phyloP scores from a whole-genome alignment of 2,113 vertebrate genomes.

The Lasiurus borealis region DNA sequence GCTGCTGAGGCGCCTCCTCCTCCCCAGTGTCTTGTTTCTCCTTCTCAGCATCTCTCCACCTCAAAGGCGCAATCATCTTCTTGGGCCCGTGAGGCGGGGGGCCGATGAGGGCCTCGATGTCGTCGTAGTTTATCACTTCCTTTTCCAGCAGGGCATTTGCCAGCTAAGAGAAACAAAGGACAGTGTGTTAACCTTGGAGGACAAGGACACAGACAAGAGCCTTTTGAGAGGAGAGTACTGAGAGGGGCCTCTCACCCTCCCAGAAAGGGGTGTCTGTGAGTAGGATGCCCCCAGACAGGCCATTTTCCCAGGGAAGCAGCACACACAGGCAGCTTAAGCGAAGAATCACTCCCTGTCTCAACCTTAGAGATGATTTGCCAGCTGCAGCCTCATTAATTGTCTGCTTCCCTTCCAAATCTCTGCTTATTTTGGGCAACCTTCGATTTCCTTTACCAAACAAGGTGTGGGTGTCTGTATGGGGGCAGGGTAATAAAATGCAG shows the following conservation, averaged over 20 bases:
- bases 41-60: constrained; percentile 94
- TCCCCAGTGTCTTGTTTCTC: constrained; percentile 93
- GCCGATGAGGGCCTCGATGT: constrained; percentile 96
- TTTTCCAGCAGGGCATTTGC: constrained; percentile 94
- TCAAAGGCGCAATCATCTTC: constrained; percentile 95
- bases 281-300: background rate
- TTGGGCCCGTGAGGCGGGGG: constrained; percentile 94
- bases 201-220: constrained; percentile 3
- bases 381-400: constrained; percentile 4
- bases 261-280: background rate
- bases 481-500: background rate
- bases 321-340: background rate
- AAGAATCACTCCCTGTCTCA: constrained; percentile 25
- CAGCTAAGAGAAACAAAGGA: constrained; percentile 87
- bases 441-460: background rate
- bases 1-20: constrained; percentile 87
- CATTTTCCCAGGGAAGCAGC: constrained; percentile 41
- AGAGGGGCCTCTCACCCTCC: background rate
- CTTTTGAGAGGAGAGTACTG: constrained; percentile 1
- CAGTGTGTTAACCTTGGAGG: background rate
- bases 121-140: constrained; percentile 97
- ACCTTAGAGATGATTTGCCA: background rate
- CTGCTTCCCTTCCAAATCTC: constrained; percentile 13
- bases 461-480: background rate
- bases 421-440: constrained; percentile 17